A percentile compares a stretch with the other conserved stretches of the same genome.
Evolutionary conservation across 92 coral and sea anemone genomes (phyloP).

Genomic region (Zoanthus sansibaricus): DNA sequence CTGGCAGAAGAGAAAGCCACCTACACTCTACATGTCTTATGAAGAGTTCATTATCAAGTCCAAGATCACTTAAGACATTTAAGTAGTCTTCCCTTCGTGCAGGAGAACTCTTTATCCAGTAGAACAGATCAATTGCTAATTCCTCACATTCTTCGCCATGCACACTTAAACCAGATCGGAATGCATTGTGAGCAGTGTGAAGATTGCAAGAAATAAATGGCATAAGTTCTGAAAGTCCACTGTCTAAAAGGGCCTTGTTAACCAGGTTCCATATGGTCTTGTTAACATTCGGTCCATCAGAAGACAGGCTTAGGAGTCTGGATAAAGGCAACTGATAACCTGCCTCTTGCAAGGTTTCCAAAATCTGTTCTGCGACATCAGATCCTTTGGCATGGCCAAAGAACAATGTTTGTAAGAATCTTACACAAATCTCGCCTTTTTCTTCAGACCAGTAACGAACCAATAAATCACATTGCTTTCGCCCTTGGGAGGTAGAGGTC

Average conservation of each 20-base stretch:
- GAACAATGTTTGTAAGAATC: slow-evolving; percentile 4
- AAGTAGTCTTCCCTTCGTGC: slow-evolving; percentile 43
- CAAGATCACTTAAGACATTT: slow-evolving; percentile 36
- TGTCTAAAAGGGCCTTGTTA: slow-evolving; percentile 48
- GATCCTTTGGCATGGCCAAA: slow-evolving; percentile 62
- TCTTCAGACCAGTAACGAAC: background rate
- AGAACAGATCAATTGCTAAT: slow-evolving; percentile 40
- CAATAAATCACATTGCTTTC: slow-evolving; percentile 10
- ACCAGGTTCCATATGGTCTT: slow-evolving; percentile 56
- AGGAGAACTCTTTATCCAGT: slow-evolving; percentile 44
- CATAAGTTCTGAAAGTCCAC: slow-evolving; percentile 51
- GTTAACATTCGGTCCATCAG: slow-evolving; percentile 55
- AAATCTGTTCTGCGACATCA: slow-evolving; percentile 45
- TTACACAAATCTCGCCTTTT: slow-evolving; percentile 10
- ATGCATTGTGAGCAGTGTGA: slow-evolving; percentile 59
- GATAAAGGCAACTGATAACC: slow-evolving; percentile 56
- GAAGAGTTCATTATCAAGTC: slow-evolving; percentile 34
- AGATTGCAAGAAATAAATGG: slow-evolving; percentile 57
- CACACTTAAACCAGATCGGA: slow-evolving; percentile 50
- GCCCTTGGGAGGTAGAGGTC: background rate
- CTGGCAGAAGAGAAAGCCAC: slow-evolving; percentile 37
- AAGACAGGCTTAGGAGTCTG: slow-evolving; percentile 14
- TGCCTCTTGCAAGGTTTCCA: slow-evolving; percentile 47
- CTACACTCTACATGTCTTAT: slow-evolving; percentile 36
- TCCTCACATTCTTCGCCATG: slow-evolving; percentile 61